Conservation (phyloP, 2,888 invertebrate species). For the Amiota communis region DNA sequence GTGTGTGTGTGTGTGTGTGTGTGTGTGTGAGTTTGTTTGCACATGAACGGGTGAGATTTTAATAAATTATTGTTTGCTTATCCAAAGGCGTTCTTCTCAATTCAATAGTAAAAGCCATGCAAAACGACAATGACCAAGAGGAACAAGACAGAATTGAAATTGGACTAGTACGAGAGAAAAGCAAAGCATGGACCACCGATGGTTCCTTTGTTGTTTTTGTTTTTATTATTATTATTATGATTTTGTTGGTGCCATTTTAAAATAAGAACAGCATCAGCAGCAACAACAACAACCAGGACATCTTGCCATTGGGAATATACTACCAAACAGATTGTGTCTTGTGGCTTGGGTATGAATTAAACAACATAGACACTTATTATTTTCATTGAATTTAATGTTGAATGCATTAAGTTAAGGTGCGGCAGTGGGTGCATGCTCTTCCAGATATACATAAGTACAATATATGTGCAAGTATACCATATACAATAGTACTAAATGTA, state of each 20-base stretch:
- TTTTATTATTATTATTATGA: too few species aligned
- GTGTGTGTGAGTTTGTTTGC: slow-evolving; percentile 26
- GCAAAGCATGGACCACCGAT: not conserved
- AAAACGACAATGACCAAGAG: not conserved
- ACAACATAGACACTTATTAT: slow-evolving; percentile 3
- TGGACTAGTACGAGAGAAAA: not conserved
- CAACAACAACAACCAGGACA: not conserved
- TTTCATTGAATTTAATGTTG: not conserved
- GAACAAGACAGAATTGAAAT: not conserved
- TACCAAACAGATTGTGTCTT: not conserved
- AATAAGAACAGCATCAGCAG: not conserved
- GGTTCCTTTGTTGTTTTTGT: too few species aligned
- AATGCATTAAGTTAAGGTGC: not conserved
- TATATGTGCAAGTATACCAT: too few species aligned
- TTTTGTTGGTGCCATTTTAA: too few species aligned
- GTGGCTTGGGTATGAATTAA: not conserved
- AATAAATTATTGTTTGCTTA: slow-evolving; percentile 67
- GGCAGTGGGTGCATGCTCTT: not conserved
- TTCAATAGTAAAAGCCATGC: slow-evolving; percentile 26
- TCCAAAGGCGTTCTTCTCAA: slow-evolving; percentile 59
- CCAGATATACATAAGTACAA: not conserved
- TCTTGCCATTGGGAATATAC: not conserved
- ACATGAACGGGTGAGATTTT: slow-evolving; percentile 50
- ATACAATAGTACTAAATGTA: too few species aligned
- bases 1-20: not conserved